Evolutionary conservation across 2,888 invertebrate genomes (phyloP).

Genomic region (Eudasyphora cyanicolor): DNA sequence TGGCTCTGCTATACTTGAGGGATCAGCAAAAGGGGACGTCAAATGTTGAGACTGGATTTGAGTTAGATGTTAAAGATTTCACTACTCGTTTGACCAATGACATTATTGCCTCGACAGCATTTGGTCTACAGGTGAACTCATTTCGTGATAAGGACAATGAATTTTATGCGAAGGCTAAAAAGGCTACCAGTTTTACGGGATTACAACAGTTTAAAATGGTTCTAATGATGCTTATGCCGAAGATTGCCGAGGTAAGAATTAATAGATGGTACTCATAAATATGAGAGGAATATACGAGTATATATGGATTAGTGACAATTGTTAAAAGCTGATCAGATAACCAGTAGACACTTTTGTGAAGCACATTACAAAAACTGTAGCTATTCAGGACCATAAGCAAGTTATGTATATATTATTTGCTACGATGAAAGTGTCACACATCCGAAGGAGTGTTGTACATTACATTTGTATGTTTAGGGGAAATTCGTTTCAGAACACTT

Average conservation of each 20-base stretch:
- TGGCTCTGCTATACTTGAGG: constrained; percentile 71
- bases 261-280: background rate
- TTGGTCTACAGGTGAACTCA: constrained; percentile 81
- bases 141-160: constrained; percentile 80
- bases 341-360: too few species aligned
- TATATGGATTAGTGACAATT: too few species aligned
- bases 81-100: constrained; percentile 75
- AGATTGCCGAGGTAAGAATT: constrained; percentile 54
- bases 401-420: too few species aligned
- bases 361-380: too few species aligned
- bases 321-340: too few species aligned
- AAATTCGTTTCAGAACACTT: too few species aligned
- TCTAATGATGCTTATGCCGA: constrained; percentile 68
- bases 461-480: too few species aligned
- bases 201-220: constrained; percentile 68
- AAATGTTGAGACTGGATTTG: constrained; percentile 38
- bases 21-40: constrained; percentile 38
- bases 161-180: constrained; percentile 77
- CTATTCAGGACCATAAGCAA: too few species aligned
- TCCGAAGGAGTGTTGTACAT: too few species aligned
- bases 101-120: constrained; percentile 75
- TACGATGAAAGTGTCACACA: too few species aligned
- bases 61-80: constrained; percentile 71
- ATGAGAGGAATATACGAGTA: too few species aligned
- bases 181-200: constrained; percentile 19